Evolutionary conservation across 2,888 invertebrate species (phyloP), one percentile per base, ranked within the genome.

Genomic region (Arenicola marina): DNA sequence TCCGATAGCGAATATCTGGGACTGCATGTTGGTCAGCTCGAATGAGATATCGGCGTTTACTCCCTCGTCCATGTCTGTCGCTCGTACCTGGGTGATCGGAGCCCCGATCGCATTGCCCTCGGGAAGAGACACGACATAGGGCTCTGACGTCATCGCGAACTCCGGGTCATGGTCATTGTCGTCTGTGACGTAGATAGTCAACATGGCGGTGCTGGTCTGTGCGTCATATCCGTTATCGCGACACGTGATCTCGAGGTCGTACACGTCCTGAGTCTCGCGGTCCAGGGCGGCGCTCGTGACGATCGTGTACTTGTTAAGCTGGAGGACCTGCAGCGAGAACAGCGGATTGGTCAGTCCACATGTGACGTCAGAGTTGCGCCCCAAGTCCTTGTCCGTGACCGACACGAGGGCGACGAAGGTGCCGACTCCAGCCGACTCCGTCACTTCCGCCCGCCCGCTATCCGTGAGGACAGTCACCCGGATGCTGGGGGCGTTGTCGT

Each of bases 401-500:
- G 61, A 58, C 26, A 69, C 34, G 31, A 62, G 67, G 2, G 61
- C 56, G 4, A 69, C 65, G 56, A 60, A 63, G 0, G 66, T 68
- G 11, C 60, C 58, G 11, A 48, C 45, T 4, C 32, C 38, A 21
- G 67, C 51, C 21, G 61, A 46, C 53, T 72, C 72, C 3, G 32
- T 34, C 28, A 72, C 56, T 31, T 62, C 59, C 1, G 66, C 66
- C 26, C 29, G 34, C 4, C 29, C 21, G 1, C 32, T 45, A 4
- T 61, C 34, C 21, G 62, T 56, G 44, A 65, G 56, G 31, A 62
- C 63, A 45, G 56, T 59, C 7, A 66, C 61, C 4, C 44, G 56
- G 56, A 71, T 71, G 21, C 60, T 46, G 2, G 71, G 71, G 1
- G 67, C 54, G 55, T 71, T 60, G 66, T 71, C 71, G 33, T 71